phyloP scores from a whole-genome alignment of 2,888 invertebrate species.

The Ceratothoa steindachneri region DNA sequence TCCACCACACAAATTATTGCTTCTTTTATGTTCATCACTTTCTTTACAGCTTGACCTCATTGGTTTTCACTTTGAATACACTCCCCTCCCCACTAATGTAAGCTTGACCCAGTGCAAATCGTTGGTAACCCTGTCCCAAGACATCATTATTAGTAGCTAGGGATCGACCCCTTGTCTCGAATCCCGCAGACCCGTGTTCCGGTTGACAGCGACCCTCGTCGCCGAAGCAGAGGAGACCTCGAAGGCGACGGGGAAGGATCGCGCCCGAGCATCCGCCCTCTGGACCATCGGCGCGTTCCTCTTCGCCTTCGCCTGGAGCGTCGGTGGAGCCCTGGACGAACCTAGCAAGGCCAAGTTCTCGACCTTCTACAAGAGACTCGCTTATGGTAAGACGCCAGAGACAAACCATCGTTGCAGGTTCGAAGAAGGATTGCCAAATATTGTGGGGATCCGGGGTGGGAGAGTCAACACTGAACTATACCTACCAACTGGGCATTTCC shows the following conservation, averaged over 20 bases:
- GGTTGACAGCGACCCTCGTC: constrained; percentile 32
- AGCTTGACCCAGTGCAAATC: too few relatives aligned
- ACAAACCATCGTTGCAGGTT: neutral
- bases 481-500: too few relatives aligned
- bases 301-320: constrained; percentile 74
- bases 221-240: constrained; percentile 31
- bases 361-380: constrained; percentile 63
- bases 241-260: constrained; percentile 31
- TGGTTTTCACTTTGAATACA: too few relatives aligned
- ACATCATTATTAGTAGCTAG: too few relatives aligned
- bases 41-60: too few relatives aligned
- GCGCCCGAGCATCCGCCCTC: constrained; percentile 26
- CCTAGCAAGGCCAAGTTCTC: constrained; percentile 73
- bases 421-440: neutral
- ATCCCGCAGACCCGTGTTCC: constrained; percentile 25
- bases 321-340: constrained; percentile 73
- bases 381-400: constrained; percentile 51
- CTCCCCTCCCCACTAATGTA: too few relatives aligned
- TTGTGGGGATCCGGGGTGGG: too few relatives aligned
- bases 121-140: too few relatives aligned
- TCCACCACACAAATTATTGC: too few relatives aligned
- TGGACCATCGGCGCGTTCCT: constrained; percentile 76
- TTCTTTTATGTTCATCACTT: too few relatives aligned
- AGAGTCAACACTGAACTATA: too few relatives aligned
- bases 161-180: too few relatives aligned